Conservation (phyloP, 1,140 invertebrate species). For the Penaeus japonicus region DNA sequence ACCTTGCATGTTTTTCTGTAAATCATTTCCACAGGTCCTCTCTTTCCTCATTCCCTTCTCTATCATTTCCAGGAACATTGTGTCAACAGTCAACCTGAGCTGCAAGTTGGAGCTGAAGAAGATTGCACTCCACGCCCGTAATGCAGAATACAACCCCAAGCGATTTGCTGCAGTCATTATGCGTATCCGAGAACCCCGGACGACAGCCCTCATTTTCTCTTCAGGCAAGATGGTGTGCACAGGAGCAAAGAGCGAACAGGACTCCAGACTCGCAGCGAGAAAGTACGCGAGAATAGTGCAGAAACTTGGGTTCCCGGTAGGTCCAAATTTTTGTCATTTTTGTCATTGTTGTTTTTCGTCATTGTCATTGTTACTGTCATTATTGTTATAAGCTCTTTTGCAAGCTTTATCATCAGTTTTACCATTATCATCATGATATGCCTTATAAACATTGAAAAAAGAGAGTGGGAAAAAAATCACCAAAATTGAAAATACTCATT, state of each 20-base stretch:
- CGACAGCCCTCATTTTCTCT: slow-evolving; percentile 98
- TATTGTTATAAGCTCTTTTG: too few relatives aligned
- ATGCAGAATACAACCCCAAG: slow-evolving; percentile 99
- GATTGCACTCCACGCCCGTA: slow-evolving; percentile 97
- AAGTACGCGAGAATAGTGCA: slow-evolving; percentile 99
- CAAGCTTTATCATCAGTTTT: too few relatives aligned
- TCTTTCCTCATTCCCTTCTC: slow-evolving; percentile 46
- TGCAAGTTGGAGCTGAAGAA: slow-evolving; percentile 96
- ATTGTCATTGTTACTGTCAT: too few relatives aligned
- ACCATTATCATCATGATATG: too few relatives aligned
- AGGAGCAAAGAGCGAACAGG: slow-evolving; percentile 98
- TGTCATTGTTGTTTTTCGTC: not conserved
- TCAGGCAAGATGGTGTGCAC: slow-evolving; percentile 99
- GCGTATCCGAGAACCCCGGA: slow-evolving; percentile 97
- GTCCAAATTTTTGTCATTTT: slow-evolving; percentile 60
- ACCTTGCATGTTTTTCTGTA: too few relatives aligned
- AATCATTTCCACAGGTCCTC: not conserved
- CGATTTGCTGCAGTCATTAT: slow-evolving; percentile 99
- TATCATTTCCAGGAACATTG: slow-evolving; percentile 83
- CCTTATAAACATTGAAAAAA: too few relatives aligned
- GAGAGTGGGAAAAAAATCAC: too few relatives aligned
- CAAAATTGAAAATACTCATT: too few relatives aligned
- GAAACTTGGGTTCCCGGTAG: slow-evolving; percentile 93
- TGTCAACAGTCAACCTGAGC: slow-evolving; percentile 96
- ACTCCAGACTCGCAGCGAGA: slow-evolving; percentile 93